These are phyloP conservation scores for Muschampia staudingeri DNA, from an alignment of 2,888 invertebrate genomes.

Conservation along the genomic window DNA sequence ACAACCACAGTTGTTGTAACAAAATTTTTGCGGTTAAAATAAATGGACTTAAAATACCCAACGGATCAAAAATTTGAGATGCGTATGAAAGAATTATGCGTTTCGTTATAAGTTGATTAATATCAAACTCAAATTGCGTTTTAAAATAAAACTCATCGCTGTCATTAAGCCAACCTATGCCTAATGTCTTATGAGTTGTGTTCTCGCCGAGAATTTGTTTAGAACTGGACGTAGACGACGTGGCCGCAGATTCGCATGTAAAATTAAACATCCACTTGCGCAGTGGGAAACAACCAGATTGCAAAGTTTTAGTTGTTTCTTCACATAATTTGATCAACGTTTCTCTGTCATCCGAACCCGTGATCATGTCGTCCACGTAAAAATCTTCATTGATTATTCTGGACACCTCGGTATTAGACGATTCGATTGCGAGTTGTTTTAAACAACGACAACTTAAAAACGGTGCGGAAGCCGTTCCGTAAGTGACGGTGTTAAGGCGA, in stretches of 20 bases:
- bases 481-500: constrained; percentile 63
- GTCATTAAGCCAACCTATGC: constrained; percentile 47
- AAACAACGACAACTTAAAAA: constrained; percentile 69
- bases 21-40: constrained; percentile 51
- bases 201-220: constrained; percentile 40
- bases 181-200: constrained; percentile 47
- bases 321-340: constrained; percentile 31
- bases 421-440: constrained; percentile 69
- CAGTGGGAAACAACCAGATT: constrained; percentile 47
- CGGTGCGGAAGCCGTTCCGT: constrained; percentile 64
- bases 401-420: constrained; percentile 54
- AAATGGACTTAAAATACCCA: constrained; percentile 41
- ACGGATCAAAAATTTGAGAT: constrained; percentile 51
- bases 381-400: constrained; percentile 65
- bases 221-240: not conserved
- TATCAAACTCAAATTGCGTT: constrained; percentile 30
- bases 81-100: constrained; percentile 46
- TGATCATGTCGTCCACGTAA: constrained; percentile 68
- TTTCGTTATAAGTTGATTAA: constrained; percentile 38
- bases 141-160: constrained; percentile 52
- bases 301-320: constrained; percentile 20
- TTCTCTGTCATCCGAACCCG: constrained; percentile 52
- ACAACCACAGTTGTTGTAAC: constrained; percentile 53
- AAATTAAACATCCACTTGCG: constrained; percentile 47
- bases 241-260: not conserved